Evolutionary conservation across 1,140 invertebrate genomes (phyloP), one percentile per base, ranked within the genome.

Genomic region (Helicoverpa zea): DNA sequence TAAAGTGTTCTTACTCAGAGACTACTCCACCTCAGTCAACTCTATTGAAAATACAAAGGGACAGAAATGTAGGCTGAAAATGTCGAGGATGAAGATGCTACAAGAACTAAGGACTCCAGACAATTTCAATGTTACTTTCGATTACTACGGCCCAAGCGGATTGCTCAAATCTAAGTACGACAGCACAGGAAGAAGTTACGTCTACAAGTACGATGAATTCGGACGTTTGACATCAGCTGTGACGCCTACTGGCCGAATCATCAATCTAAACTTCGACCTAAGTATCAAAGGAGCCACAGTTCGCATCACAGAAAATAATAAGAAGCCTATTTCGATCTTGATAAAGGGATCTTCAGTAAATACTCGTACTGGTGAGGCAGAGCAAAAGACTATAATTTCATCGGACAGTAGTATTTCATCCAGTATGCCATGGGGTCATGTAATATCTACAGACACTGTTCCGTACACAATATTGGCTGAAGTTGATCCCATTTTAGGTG

Each of bases 181-280:
- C 88, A 98, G 98, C 47, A 98, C 98, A 4, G 99, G 98, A 2
- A 96, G 98, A 75, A 98, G 98, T 73, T 99, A 98, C 89, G 98
- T 99, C 1, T 99, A 99, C 92, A 98, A 98, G 88, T 99, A 99
- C 88, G 98, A 99, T 89, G 98, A 98, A 88, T 99, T 99, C 92
- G 99, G 99, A 13, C 96, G 99, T 83, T 94, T 99, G 0, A 98
- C 97, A 3, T 97, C 97, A 4, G 98, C 98, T 2, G 98, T 99
- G 0, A 98, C 98, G 5, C 98, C 99, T 0, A 99, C 98, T 29
- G 99, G 98, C 1, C 97, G 98, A 95, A 97, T 98, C 1, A 97
- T 98, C 52, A 97, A 97, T 63, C 91, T 99, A 0, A 97, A 97
- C 1, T 99, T 99, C 88, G 98, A 99, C 92, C 93, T 99, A 16